phyloP scores from a whole-genome alignment of 2,888 invertebrate genomes.

The Polymixis flavicincta region DNA sequence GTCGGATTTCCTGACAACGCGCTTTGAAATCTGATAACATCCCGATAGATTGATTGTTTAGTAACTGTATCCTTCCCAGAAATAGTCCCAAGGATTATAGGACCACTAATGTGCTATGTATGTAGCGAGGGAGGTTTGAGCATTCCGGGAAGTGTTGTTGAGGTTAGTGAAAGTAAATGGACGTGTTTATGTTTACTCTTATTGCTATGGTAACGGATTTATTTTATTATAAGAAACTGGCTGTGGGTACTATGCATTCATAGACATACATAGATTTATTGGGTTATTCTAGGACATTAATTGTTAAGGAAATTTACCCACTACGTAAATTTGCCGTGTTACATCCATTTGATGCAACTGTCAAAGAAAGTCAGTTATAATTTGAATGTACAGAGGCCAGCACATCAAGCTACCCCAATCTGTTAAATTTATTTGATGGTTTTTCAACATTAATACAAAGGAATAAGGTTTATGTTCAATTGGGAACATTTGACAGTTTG shows the following conservation, averaged over 20 bases:
- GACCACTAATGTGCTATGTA: conserved; percentile 31
- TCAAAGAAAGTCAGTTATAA: not conserved
- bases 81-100: conserved; percentile 26
- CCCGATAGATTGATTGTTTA: conserved; percentile 43
- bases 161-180: conserved; percentile 4
- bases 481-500: too few relatives aligned
- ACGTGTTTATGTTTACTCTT: not conserved
- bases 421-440: too few relatives aligned
- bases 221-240: not conserved
- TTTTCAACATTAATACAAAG: too few relatives aligned
- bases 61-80: conserved; percentile 42
- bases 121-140: conserved; percentile 12
- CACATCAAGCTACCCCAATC: too few relatives aligned
- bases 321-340: not conserved
- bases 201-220: conserved; percentile 10
- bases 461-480: too few relatives aligned
- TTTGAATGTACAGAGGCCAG: too few relatives aligned
- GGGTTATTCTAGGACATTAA: not conserved
- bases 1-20: conserved; percentile 19
- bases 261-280: not conserved
- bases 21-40: conserved; percentile 40
- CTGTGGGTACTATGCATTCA: not conserved
- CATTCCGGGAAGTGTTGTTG: not conserved
- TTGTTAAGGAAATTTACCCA: not conserved
- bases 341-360: not conserved